Conservation (phyloP, 2,888 invertebrate genomes). For the Apotomis betuletana region DNA sequence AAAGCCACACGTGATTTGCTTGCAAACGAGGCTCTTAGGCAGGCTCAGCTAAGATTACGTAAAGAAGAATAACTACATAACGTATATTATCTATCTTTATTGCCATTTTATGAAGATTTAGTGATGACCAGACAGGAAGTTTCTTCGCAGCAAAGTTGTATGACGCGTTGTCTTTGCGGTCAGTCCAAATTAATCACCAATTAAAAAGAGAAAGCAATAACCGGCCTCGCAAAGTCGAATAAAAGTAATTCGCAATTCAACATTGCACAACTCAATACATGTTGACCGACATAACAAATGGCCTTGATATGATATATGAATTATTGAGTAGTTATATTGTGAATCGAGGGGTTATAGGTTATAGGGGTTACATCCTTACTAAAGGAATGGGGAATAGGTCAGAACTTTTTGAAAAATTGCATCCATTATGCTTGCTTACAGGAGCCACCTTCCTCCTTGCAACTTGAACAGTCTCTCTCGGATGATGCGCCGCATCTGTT, state of each 20-base stretch:
- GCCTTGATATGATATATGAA: conserved; percentile 29
- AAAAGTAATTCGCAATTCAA: conserved; percentile 18
- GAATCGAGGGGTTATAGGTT: too few species aligned
- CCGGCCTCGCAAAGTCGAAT: conserved; percentile 11
- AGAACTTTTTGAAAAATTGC: too few species aligned
- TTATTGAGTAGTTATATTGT: conserved; percentile 12
- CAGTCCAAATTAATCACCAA: background rate
- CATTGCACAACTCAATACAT: conserved; percentile 18
- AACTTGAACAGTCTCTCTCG: too few species aligned
- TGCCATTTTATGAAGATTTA: conserved; percentile 9
- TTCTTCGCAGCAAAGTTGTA: background rate
- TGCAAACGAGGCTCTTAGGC: conserved; percentile 25
- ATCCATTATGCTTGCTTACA: too few species aligned
- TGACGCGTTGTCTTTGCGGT: too few species aligned
- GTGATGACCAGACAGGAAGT: background rate
- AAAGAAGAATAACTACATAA: conserved; percentile 12
- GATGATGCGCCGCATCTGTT: too few species aligned
- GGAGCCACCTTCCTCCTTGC: too few species aligned
- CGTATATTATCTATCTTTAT: conserved; percentile 1
- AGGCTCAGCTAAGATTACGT: conserved; percentile 3
- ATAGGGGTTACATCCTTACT: too few species aligned
- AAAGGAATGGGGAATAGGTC: too few species aligned
- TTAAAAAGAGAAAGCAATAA: conserved; percentile 15
- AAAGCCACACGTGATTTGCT: conserved; percentile 32
- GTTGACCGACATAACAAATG: conserved; percentile 9